Conservation (phyloP, 2,888 invertebrate genomes). For the Diachrysia chrysitis region DNA sequence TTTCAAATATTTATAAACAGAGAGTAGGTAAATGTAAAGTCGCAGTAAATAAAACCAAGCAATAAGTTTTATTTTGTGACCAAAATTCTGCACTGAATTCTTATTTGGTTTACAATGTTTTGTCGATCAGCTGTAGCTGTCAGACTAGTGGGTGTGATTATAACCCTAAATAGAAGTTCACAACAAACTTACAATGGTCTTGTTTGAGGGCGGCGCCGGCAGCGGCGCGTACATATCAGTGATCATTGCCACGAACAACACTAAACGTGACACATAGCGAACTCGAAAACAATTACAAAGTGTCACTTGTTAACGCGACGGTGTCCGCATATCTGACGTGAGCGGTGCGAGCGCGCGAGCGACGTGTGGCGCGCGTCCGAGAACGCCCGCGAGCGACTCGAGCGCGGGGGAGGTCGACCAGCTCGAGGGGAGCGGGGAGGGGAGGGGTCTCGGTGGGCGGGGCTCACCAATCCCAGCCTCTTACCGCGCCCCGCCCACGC, state of each 20-base stretch:
- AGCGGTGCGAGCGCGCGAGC: conserved; percentile 61
- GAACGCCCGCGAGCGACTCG: conserved; percentile 48
- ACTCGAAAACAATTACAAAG: conserved; percentile 57
- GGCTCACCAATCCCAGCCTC: conserved; percentile 82
- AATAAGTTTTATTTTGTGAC: neutral
- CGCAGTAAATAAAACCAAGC: neutral
- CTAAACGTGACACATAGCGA: conserved; percentile 68
- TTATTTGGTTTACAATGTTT: neutral
- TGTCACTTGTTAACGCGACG: conserved; percentile 58
- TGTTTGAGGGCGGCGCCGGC: conserved; percentile 80
- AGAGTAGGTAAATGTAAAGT: neutral
- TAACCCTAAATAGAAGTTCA: conserved; percentile 42
- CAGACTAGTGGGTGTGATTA: conserved; percentile 40
- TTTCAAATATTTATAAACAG: too few relatives aligned
- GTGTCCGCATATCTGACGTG: conserved; percentile 68
- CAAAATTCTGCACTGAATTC: neutral
- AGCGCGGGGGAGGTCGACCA: conserved; percentile 49
- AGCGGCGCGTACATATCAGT: conserved; percentile 87
- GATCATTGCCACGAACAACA: conserved; percentile 80
- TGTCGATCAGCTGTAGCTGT: conserved; percentile 52
- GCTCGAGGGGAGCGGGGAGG: conserved; percentile 60
- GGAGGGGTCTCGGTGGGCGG: conserved; percentile 64
- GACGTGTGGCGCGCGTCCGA: conserved; percentile 58
- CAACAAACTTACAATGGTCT: conserved; percentile 81
- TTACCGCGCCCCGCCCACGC: conserved; percentile 83